Evolutionary conservation across 2,113 vertebrate genomes (phyloP), one percentile per base, ranked within the genome.

Genomic region (Opisthocomus hoazin): DNA sequence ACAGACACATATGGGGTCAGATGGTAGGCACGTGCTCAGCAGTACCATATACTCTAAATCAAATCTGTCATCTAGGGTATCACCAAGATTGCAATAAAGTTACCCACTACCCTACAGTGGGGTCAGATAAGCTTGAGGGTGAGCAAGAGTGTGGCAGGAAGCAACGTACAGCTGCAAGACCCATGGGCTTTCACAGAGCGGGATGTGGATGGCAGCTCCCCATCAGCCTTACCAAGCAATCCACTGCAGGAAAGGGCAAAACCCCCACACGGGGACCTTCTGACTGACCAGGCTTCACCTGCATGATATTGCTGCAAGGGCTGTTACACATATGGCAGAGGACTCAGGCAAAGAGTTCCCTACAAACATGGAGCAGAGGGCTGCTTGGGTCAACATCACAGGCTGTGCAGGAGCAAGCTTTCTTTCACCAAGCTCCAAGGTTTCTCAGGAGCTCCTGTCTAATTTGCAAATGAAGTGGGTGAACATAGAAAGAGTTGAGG

Each of bases 351-450:
- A 71, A 75, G 39, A 15, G 32, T 37, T 64, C 27, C 17, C 43
- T 24, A 19, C 23, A 15, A 56, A 23, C 3, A 2, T 4, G 0
- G 2, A 12, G 26, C 51, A 71, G 3, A 11, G 30, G 5, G 8
- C 17, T 43, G 6, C 43, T 77, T 71, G n/a, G 3, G 16, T 41
- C 48, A 51, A 0, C 12, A 10, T 21, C 23, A 46, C 19, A 65
- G 23, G 19, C 3, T 5, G 0, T 61, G 54, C 58, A 66, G 45
- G 54, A 60, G 10, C 27, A 39, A 61, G 5, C 37, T 53, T 76
- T 53, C 50, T 54, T 27, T 87, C 64, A 45, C 3, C 45, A 66
- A 65, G 27, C 15, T 69, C 32, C 50, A 36, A 37, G n/a, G 4
- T 32, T 74, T 77, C 20, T 46, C n/a, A 50, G 43, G 22, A 70